Evolutionary conservation across 2,888 invertebrate species (phyloP).

Genomic region (Lepeophtheirus nordmannii): DNA sequence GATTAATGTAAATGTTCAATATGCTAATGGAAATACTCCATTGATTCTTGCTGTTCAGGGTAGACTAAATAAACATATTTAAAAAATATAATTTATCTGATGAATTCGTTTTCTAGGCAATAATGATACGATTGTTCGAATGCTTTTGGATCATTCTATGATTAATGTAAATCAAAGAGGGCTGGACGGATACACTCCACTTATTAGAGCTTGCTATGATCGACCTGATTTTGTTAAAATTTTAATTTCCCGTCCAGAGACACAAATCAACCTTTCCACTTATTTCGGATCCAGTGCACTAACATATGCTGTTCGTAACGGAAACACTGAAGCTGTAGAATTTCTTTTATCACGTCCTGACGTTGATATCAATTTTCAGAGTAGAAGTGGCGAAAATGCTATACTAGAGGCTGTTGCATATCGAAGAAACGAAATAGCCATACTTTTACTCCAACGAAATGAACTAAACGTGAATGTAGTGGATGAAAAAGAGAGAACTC

Average conservation of each 20-base stretch:
- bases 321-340: constrained; percentile 19
- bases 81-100: neutral
- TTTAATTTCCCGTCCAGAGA: constrained; percentile 11
- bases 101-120: constrained; percentile 2
- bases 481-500: constrained; percentile 15
- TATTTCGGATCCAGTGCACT: constrained; percentile 24
- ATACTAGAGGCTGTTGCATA: constrained; percentile 21
- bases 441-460: neutral
- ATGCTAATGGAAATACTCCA: constrained; percentile 23
- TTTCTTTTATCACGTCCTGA: constrained; percentile 7
- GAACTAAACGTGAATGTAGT: constrained; percentile 3
- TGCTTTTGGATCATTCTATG: constrained; percentile 18
- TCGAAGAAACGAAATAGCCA: constrained; percentile 11
- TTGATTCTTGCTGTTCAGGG: constrained; percentile 24
- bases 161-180: constrained; percentile 23
- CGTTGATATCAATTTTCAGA: constrained; percentile 16
- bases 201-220: constrained; percentile 20
- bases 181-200: constrained; percentile 24
- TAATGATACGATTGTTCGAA: constrained; percentile 14
- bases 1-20: constrained; percentile 20
- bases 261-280: constrained; percentile 17
- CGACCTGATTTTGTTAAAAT: constrained; percentile 20
- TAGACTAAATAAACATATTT: neutral
- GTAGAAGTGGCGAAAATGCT: constrained; percentile 16
- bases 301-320: constrained; percentile 19